Percentiles rank a stretch among this genome's conserved stretches.
Evolutionary conservation across 2,888 invertebrate genomes (phyloP).

Genomic region (Sclerodermus sp.): DNA sequence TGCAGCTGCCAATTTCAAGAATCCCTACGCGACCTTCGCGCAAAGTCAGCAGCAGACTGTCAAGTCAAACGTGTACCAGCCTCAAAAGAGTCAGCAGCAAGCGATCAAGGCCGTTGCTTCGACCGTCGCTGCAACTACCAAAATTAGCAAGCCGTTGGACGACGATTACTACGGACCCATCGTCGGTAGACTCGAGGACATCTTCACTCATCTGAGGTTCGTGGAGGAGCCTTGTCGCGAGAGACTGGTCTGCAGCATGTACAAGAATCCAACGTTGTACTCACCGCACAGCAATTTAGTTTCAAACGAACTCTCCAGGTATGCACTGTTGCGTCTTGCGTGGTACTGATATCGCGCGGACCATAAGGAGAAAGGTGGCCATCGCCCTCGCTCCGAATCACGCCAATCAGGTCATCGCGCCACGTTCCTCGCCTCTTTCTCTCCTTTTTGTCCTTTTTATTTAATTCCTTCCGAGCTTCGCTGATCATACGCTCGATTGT

Average conservation of each 20-base stretch:
- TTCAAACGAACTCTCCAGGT: conserved; percentile 88
- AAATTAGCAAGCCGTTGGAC: conserved; percentile 35
- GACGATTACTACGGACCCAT: conserved; percentile 76
- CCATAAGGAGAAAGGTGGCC: conserved; percentile 52
- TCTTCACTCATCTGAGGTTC: conserved; percentile 72
- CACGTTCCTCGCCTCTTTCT: conserved; percentile 18
- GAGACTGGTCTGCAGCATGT: conserved; percentile 80
- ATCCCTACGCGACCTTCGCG: conserved; percentile 16
- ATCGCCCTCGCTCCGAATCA: conserved; percentile 37
- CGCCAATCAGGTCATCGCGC: conserved; percentile 47
- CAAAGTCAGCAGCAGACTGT: conserved; percentile 6
- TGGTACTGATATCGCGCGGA: conserved; percentile 14
- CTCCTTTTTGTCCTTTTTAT: conserved; percentile 16
- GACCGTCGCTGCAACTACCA: background rate
- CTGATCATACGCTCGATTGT: background rate
- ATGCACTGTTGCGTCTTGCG: conserved; percentile 48
- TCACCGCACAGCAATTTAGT: conserved; percentile 86
- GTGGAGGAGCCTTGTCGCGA: conserved; percentile 74
- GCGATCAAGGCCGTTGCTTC: background rate
- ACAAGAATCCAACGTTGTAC: conserved; percentile 78
- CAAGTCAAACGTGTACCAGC: background rate
- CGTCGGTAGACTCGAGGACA: conserved; percentile 74
- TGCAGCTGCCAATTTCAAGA: conserved; percentile 16
- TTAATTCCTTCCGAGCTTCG: conserved; percentile 4
- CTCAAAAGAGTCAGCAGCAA: conserved; percentile 21